phyloP scores from a whole-genome alignment of 2,113 vertebrate genomes.

The Cyanoderma ruficeps region DNA sequence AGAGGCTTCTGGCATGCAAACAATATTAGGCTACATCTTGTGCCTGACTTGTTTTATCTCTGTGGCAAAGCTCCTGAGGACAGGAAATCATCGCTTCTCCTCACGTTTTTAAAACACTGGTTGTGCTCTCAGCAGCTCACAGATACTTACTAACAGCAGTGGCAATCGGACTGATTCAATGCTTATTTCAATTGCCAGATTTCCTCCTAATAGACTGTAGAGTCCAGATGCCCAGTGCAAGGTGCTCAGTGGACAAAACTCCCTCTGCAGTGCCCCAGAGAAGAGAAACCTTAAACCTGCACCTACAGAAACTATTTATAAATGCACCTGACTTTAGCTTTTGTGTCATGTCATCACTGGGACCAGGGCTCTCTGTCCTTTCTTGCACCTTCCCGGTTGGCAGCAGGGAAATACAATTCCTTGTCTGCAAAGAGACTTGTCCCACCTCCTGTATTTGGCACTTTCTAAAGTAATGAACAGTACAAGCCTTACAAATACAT shows the following conservation, averaged over 20 bases:
- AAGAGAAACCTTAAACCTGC: slow-evolving; percentile 53
- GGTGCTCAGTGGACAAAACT: not conserved
- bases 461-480: slow-evolving; percentile 34
- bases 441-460: not conserved
- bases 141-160: not conserved
- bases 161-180: not conserved
- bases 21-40: not conserved
- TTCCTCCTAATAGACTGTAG: not conserved
- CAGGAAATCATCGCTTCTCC: not conserved
- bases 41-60: not conserved
- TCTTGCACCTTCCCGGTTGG: not conserved
- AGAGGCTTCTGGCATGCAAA: slow-evolving; percentile 48
- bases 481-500: not conserved
- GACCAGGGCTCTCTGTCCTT: not conserved
- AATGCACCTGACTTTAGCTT: slow-evolving; percentile 7
- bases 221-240: not conserved
- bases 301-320: slow-evolving; percentile 64
- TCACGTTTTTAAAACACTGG: not conserved
- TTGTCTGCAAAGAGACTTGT: not conserved
- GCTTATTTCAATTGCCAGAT: not conserved
- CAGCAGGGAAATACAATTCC: slow-evolving; percentile 33
- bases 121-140: not conserved
- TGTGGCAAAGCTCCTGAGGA: not conserved
- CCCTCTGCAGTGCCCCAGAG: not conserved
- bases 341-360: not conserved